Conservation (phyloP, 1,140 invertebrate species). For the Pantala flavescens region DNA sequence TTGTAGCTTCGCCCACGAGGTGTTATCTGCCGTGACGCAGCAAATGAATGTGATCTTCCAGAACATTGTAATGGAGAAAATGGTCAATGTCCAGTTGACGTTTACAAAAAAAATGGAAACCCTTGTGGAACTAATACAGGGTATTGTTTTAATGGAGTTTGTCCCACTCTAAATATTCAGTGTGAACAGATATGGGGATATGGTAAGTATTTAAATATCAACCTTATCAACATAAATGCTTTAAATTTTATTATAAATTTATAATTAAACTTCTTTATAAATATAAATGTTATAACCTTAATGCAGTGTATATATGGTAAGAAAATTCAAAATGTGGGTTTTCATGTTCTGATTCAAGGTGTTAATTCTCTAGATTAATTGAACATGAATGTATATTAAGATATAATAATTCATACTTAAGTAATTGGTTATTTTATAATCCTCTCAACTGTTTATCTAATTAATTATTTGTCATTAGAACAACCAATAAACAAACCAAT, state of each 20-base stretch:
- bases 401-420: no score
- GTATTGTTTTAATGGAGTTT: constrained; percentile 83
- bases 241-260: not conserved
- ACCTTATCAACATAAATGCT: no score
- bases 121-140: constrained; percentile 58
- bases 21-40: constrained; percentile 66
- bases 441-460: no score
- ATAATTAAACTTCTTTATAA: not conserved
- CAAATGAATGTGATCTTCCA: constrained; percentile 88
- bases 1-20: constrained; percentile 62
- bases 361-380: no score
- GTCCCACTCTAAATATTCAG: constrained; percentile 75
- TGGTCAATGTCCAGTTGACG: constrained; percentile 78
- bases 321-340: no score
- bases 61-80: constrained; percentile 79
- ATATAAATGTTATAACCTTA: not conserved
- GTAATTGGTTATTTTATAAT: no score
- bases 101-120: constrained; percentile 83
- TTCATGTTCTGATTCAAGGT: no score
- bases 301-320: no score
- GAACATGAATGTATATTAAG: no score
- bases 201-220: constrained; percentile 30
- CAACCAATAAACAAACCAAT: no score
- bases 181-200: constrained; percentile 88
- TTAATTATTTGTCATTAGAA: no score